Evolutionary conservation across 1,140 invertebrate genomes (phyloP), one percentile per base, ranked within the genome.

Genomic region (Fopius arisanus): DNA sequence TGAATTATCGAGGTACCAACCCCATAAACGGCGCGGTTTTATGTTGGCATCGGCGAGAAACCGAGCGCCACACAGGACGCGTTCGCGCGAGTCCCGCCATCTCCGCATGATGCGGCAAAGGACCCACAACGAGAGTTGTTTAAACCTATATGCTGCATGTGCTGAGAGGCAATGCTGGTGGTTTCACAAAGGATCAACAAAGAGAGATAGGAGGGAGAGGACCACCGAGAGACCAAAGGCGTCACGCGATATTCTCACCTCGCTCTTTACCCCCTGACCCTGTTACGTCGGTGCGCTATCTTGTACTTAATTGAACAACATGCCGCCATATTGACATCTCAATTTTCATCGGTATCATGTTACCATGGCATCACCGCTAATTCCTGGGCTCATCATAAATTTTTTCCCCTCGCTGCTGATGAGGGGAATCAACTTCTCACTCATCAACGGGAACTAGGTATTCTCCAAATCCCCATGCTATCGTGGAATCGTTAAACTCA

Each of bases 11-110:
- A 82, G 84, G 80, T 81, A 80, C 78, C 74, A 78, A 81, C 78
- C 76, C 81, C 79, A 85, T 86, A 86, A 86, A 87, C 80, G 83
- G 80, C 77, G 73, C 69, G 79, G 79, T 83, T 86, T 86, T 83
- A 87, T 83, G 86, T 80, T 81, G 80, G 78, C 81, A 80, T 73
- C 66, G 26, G 71, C 76, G 71, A 79, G 74, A 82, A 77, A 70
- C 70, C 72, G 70, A 71, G 74, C 74, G 80, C 81, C 83, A 79
- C 84, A 84, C 84, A 86, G 77, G 79, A 80, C 77, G 81, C 79
- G 65, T 73, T 67, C 40, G 67, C 40, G 14, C 26, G 23, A 2
- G 41, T 10, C n/a, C 7, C 33, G 37, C 37, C 40, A 26, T 67
- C 37, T 21, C n/a, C 43, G 43, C 9, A 12, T 51, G 43, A 51